These are phyloP conservation scores for Chroicocephalus ridibundus DNA, from an alignment of 2,113 vertebrate species.

Conservation along the genomic window DNA sequence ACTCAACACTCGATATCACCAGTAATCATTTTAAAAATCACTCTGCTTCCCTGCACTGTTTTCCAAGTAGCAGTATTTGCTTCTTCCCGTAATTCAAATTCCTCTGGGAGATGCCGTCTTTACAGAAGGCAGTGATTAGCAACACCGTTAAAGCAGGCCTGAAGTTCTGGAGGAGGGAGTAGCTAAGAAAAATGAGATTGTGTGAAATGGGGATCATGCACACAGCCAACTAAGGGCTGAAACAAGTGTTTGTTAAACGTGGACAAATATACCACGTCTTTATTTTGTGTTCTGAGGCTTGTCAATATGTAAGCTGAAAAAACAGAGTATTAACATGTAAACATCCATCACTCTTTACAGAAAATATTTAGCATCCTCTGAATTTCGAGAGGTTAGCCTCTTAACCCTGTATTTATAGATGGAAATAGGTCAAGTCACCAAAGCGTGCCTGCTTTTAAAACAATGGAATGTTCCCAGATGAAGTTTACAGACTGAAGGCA, in stretches of 20 bases:
- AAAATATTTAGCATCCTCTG: background rate
- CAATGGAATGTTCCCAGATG: background rate
- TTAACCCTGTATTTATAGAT: background rate
- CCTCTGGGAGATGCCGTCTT: background rate
- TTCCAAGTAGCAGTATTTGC: background rate
- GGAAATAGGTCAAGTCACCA: background rate
- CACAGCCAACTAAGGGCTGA: background rate
- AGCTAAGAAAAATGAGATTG: background rate
- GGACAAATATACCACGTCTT: background rate
- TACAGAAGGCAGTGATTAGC: background rate
- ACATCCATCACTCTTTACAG: background rate
- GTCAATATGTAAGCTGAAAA: background rate
- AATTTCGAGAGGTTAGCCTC: background rate
- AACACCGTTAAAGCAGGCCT: background rate
- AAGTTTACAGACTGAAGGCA: background rate
- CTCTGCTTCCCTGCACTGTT: background rate
- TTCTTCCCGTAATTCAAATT: background rate
- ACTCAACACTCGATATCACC: background rate
- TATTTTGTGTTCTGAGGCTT: background rate
- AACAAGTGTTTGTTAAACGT: background rate
- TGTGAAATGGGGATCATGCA: background rate
- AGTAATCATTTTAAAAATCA: slow-evolving; percentile 36
- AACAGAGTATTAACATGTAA: background rate
- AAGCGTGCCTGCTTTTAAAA: background rate
- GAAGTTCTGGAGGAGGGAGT: background rate